Percentiles rank a stretch among this genome's conserved stretches.
Evolutionary conservation across 2,113 vertebrate species (phyloP).

Genomic region (Athene noctua): DNA sequence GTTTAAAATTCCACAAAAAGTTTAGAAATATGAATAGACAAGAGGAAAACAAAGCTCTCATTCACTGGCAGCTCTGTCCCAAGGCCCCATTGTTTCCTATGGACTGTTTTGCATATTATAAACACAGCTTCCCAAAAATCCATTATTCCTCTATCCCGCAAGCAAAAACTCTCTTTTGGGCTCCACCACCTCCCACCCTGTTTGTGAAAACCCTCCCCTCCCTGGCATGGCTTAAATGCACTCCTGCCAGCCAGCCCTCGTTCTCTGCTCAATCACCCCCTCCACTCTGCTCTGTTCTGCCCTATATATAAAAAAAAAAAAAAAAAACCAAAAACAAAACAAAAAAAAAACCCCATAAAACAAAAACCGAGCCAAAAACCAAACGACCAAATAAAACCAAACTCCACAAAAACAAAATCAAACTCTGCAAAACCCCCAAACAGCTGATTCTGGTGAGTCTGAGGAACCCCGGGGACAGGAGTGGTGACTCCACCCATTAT

Average conservation of each 20-base stretch:
- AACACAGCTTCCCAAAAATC: slow-evolving; percentile 51
- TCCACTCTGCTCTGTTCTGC: background rate
- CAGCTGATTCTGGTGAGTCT: background rate
- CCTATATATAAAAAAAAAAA: background rate
- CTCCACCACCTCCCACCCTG: background rate
- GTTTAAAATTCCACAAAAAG: slow-evolving; percentile 47
- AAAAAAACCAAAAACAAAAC: background rate
- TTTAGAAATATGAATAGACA: slow-evolving; percentile 50
- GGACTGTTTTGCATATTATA: slow-evolving; percentile 42
- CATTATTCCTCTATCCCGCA: background rate
- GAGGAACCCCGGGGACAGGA: background rate
- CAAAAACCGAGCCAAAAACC: background rate
- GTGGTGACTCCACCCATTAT: background rate
- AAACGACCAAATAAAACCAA: background rate
- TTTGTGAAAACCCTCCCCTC: background rate
- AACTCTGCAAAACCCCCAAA: background rate
- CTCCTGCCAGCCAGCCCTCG: background rate
- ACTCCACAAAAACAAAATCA: too few species aligned
- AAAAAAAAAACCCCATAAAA: background rate
- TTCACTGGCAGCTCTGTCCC: slow-evolving; percentile 55
- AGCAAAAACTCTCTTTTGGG: background rate
- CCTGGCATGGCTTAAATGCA: background rate
- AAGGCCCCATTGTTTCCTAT: slow-evolving; percentile 51
- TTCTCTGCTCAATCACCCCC: background rate
- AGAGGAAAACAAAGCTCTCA: slow-evolving; percentile 63